These are phyloP conservation scores for Cervus canadensis DNA, from an alignment of 2,113 vertebrate genomes.

Conservation along the genomic window DNA sequence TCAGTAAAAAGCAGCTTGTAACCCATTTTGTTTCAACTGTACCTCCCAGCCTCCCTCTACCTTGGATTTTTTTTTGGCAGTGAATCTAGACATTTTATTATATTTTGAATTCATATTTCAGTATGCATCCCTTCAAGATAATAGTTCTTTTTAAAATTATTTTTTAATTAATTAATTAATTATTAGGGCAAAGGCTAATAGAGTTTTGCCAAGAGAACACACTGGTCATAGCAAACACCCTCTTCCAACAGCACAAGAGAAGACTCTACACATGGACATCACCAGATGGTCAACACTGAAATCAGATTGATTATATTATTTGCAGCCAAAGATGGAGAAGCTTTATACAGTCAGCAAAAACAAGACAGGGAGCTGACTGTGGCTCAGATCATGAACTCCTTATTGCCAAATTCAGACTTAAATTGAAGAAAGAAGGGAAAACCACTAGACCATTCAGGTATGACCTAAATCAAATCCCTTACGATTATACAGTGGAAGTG, in stretches of 20 bases:
- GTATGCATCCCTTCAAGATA: not conserved
- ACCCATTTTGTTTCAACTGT: not conserved
- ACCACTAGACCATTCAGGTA: not conserved
- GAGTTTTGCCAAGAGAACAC: not conserved
- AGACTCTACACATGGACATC: not conserved
- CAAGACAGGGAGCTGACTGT: not conserved
- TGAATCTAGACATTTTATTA: not conserved
- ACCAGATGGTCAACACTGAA: not conserved
- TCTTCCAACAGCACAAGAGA: not conserved
- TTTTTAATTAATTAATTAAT: not conserved
- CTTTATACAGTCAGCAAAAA: not conserved
- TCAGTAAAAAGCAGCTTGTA: not conserved
- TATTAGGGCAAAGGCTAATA: not conserved
- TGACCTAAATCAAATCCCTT: not conserved
- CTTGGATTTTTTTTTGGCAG: not conserved
- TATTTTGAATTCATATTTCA: slow-evolving; percentile 1
- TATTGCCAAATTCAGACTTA: not conserved
- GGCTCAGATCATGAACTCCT: not conserved
- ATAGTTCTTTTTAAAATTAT: not conserved
- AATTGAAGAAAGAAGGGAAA: not conserved
- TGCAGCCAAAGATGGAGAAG: not conserved
- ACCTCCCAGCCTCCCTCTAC: not conserved
- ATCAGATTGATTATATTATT: not conserved
- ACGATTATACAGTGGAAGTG: not conserved
- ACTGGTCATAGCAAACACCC: not conserved